Evolutionary conservation across 2,888 invertebrate species (phyloP), one percentile per base, ranked within the genome.

Genomic region (Oegoconia quadripuncta): DNA sequence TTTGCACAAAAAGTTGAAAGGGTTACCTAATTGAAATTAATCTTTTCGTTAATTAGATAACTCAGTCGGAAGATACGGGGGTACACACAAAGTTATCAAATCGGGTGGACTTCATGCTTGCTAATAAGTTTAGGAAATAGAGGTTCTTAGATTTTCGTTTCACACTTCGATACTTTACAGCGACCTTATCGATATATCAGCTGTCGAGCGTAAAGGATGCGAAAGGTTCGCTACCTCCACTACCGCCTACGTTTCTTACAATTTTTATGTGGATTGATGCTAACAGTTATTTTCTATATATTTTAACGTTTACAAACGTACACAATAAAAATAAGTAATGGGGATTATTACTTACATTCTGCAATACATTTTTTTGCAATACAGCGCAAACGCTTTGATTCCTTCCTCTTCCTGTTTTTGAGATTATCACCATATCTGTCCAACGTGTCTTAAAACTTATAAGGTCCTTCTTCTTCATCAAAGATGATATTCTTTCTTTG

Each of bases 1-100:
- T n/a, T n/a, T n/a, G n/a, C n/a, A n/a, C n/a, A n/a, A n/a, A n/a
- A n/a, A n/a, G n/a, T n/a, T n/a, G n/a, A n/a, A n/a, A n/a, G n/a
- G n/a, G n/a, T n/a, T n/a, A n/a, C n/a, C n/a, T n/a, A 74, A 73
- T 68, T 77, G 78, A 82, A 78, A 84, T 84, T 81, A 81, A 83
- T 84, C 83, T 83, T 83, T 82, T 68, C 74, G 79, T 81, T 84
- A 84, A 83, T 84, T 84, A 83, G 82, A 55, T 80, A 84, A 84
- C 80, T 83, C 83, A 82, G 80, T 83, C 83, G 60, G 70, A 68
- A 62, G 70, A 59, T 62, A 64, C 65, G 69, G 58, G 57, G 65
- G 67, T 63, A 70, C 69, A 78, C 80, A 74, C 80, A 77, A 74
- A 77, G 73, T 66, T 70, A 57, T 83, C 83, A 82, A 84, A 83